Evolutionary conservation across 2,888 invertebrate species (phyloP), one percentile per base, ranked within the genome.

Genomic region (Lordiphosa fenestrarum): DNA sequence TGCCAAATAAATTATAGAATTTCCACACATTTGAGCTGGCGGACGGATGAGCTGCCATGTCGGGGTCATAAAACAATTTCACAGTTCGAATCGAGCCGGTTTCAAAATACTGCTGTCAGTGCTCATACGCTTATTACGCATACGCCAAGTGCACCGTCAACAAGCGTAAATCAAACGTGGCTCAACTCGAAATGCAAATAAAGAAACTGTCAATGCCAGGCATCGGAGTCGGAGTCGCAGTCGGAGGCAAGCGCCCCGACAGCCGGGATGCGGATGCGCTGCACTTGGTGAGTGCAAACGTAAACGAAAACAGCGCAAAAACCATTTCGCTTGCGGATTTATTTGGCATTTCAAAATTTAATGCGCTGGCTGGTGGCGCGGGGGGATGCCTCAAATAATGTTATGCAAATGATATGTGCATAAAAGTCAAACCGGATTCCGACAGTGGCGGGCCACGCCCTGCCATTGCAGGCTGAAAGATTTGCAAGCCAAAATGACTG

Each of bases 381-480:
- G 2, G 10, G 12, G 1, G 7, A 15, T 51, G 62, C 30, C 71
- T 69, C 72, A 84, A 84, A 85, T 86, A 86, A 86, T 86, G 77
- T 86, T 78, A 86, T 86, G 86, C 85, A 86, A 86, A 86, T 86
- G 84, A 86, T 86, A 86, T 86, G 86, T 85, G 81, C 84, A 85
- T 86, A 72, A 76, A 83, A 82, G 85, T 78, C 76, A 80, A 72
- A 69, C 71, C 67, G 72, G 83, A 73, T 71, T 53, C 63, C 46
- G 63, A 53, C 50, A 56, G 47, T 54, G 49, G 52, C 53, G 54
- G 54, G 42, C 53, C 53, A 50, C 50, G 35, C 49, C 44, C 23
- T 7, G 46, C 37, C 6, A 15, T 10, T n/a, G 3, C 21, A 33
- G n/a, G n/a, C 19, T 48, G 44, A 47, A 56, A 48, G 38, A 40